Evolutionary conservation across 2,113 vertebrate genomes (phyloP).

Genomic region (Oxyura jamaicensis): DNA sequence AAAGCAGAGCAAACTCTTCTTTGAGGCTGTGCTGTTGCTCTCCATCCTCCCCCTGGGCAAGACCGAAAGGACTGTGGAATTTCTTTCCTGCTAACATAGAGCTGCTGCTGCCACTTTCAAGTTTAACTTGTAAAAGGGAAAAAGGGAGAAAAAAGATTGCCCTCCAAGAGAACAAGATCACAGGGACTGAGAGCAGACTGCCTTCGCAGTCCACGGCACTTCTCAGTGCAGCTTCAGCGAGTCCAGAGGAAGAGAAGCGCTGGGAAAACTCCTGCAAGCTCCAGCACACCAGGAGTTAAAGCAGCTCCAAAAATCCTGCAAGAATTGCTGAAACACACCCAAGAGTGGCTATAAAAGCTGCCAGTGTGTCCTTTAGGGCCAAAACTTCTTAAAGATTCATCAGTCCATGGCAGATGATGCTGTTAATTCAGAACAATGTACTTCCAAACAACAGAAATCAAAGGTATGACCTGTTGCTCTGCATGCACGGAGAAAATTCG

Average conservation of each 20-base stretch:
- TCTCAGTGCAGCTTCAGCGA: neutral
- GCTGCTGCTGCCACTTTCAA: constrained; percentile 64
- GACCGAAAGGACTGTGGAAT: constrained; percentile 71
- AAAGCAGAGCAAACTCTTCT: constrained; percentile 85
- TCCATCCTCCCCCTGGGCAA: constrained; percentile 56
- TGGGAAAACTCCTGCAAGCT: neutral
- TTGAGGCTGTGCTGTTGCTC: constrained; percentile 64
- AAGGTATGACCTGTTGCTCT: neutral
- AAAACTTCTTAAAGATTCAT: neutral
- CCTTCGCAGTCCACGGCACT: neutral
- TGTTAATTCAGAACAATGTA: neutral
- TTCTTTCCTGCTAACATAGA: constrained; percentile 55
- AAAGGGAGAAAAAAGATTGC: constrained; percentile 56
- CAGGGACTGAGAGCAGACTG: neutral
- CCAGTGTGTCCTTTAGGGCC: neutral
- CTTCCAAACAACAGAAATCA: neutral
- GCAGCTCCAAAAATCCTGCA: neutral
- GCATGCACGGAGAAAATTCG: neutral
- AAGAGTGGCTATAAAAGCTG: neutral
- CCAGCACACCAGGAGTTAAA: constrained; percentile 12
- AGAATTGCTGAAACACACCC: neutral
- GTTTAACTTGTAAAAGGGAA: constrained; percentile 63
- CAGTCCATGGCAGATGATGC: neutral
- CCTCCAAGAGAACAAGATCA: constrained; percentile 67
- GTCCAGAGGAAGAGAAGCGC: neutral